Percentiles rank a stretch among this genome's conserved stretches.
These are phyloP conservation scores for Leptinotarsa haldemani DNA, from an alignment of 2,888 invertebrate genomes.

Conservation along the genomic window DNA sequence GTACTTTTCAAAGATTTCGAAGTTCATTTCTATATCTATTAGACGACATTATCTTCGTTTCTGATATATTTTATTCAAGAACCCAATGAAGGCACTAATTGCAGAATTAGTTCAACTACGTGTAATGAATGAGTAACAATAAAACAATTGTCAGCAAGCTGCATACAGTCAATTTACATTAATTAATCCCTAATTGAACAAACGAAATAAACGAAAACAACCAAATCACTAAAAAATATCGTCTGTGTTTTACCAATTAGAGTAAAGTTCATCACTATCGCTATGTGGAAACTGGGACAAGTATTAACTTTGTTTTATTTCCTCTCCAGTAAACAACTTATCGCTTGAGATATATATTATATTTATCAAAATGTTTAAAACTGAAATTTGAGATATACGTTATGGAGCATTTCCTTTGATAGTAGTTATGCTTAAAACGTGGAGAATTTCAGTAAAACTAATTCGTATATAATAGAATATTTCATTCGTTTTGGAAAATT, in stretches of 20 bases:
- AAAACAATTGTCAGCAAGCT: slow-evolving; percentile 21
- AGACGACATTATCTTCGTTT: not conserved
- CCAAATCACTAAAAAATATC: slow-evolving; percentile 22
- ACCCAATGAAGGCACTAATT: not conserved
- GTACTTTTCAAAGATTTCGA: too few relatives aligned
- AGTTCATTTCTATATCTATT: too few relatives aligned
- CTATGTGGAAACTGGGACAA: slow-evolving; percentile 28
- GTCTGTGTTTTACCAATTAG: slow-evolving; percentile 17
- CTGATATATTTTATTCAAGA: not conserved
- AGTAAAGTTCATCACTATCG: slow-evolving; percentile 26
- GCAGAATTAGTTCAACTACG: not conserved
- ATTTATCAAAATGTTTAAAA: slow-evolving; percentile 13
- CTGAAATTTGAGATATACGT: slow-evolving; percentile 7
- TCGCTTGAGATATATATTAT: slow-evolving; percentile 13
- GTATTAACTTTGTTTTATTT: slow-evolving; percentile 25
- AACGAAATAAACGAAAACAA: slow-evolving; percentile 22
- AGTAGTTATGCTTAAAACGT: not conserved
- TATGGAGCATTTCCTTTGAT: slow-evolving; percentile 9
- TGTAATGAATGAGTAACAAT: slow-evolving; percentile 17
- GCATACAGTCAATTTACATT: slow-evolving; percentile 24
- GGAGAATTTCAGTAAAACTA: not conserved
- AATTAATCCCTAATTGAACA: slow-evolving; percentile 23
- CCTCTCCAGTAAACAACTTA: slow-evolving; percentile 21
- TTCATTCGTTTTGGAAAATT: not conserved
- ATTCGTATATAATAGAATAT: too few relatives aligned